Conservation (phyloP, 1,140 invertebrate genomes). For the Reticulitermes speratus region DNA sequence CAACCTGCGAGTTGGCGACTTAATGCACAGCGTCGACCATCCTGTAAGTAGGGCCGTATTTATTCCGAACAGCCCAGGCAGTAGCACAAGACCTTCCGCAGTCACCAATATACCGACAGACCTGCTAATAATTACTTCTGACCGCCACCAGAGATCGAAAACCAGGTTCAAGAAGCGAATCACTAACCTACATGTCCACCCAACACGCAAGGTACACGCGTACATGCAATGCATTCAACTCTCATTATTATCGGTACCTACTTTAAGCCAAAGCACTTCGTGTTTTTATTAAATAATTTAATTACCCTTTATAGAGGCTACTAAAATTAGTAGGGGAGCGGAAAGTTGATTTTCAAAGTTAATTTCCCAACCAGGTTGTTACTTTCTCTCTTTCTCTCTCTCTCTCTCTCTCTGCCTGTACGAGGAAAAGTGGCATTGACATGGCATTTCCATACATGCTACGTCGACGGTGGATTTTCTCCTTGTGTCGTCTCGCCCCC, state of each 20-base stretch:
- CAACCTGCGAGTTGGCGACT: too few relatives aligned
- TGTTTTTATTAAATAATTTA: conserved; percentile 8
- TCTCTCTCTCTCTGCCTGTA: not conserved
- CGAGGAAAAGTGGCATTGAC: conserved; percentile 2
- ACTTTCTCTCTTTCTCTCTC: not conserved
- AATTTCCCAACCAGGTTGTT: not conserved
- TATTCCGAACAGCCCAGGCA: too few relatives aligned
- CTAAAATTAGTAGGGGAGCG: not conserved
- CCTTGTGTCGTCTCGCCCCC: not conserved
- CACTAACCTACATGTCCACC: too few relatives aligned
- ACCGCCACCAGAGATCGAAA: too few relatives aligned
- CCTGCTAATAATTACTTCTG: too few relatives aligned
- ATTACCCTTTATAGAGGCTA: not conserved
- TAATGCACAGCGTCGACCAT: too few relatives aligned
- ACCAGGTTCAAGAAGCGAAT: too few relatives aligned
- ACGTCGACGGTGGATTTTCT: not conserved
- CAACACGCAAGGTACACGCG: too few relatives aligned
- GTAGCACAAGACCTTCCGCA: too few relatives aligned
- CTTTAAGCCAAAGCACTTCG: not conserved
- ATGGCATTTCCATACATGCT: conserved; percentile 4
- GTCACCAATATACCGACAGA: too few relatives aligned
- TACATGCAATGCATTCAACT: too few relatives aligned
- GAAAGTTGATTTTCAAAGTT: conserved; percentile 9
- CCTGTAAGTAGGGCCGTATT: too few relatives aligned
- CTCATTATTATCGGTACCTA: not conserved